Evolutionary conservation across 2,888 invertebrate genomes (phyloP), one percentile per base, ranked within the genome.

Genomic region (Agapostemon virescens): DNA sequence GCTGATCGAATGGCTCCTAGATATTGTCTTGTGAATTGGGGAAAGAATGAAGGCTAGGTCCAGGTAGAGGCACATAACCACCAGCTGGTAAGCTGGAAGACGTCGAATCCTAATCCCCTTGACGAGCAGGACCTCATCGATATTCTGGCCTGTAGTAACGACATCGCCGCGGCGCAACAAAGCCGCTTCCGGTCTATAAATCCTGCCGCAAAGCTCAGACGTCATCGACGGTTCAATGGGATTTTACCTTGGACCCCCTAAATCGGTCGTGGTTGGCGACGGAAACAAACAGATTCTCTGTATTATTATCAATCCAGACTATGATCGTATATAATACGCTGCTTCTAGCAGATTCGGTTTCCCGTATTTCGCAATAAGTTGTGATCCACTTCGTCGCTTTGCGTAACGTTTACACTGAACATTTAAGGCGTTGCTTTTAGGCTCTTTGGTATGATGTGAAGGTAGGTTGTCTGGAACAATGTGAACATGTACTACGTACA

Each of bases 41-140:
- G 74, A 68, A 68, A 72, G 73, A 55, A 81, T 69, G 81, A 79
- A 81, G 74, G 71, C 77, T 26, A 15, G 55, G 79, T 77, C 70
- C 84, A 84, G 85, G 82, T 86, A 86, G 79, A 63, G 72, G 67
- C 63, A 69, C 40, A 61, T 68, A 73, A 68, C 23, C 82, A 69
- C 58, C 74, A 77, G 73, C 75, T 70, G 86, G 64, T 85, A 84
- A 79, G 82, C 84, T 78, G 69, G 58, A 75, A 79, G 76, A 69
- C 69, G 68, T 67, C 42, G 76, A 78, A 77, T 83, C 82, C 85
- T 88, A 88, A 89, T 89, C 89, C 89, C 61, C 85, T 88, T 88
- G 87, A 89, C 89, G 85, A 88, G 81, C 69, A 52, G 72, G 77
- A 71, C 78, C 73, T 81, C 74, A 74, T 66, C 63, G 61, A 83